These are phyloP conservation scores for Caranx ignobilis DNA, from an alignment of 2,113 vertebrate genomes.

Conservation along the genomic window DNA sequence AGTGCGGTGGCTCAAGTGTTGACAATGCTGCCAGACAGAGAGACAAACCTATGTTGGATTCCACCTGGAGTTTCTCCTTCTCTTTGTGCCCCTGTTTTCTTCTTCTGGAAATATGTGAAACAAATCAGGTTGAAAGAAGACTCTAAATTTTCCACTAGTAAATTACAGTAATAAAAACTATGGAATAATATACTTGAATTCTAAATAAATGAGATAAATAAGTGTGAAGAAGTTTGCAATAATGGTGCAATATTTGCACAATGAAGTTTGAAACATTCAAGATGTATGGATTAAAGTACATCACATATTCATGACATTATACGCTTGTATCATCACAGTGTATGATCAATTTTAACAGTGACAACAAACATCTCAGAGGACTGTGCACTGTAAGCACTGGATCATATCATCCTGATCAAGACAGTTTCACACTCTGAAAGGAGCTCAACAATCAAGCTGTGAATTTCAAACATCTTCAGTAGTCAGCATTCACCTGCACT, in stretches of 20 bases:
- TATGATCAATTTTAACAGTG: too few relatives aligned
- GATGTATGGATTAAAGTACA: not conserved
- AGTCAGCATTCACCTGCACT: slow-evolving; percentile 4
- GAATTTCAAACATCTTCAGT: slow-evolving; percentile 2
- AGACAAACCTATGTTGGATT: not conserved
- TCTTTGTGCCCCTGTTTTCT: not conserved
- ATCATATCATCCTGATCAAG: not conserved
- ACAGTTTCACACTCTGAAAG: not conserved
- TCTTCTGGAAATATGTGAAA: not conserved
- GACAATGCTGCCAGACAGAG: not conserved
- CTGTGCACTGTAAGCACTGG: not conserved
- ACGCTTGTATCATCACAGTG: too few relatives aligned
- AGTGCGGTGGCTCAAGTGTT: not conserved
- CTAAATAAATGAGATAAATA: too few relatives aligned
- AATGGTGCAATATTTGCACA: not conserved
- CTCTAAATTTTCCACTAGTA: not conserved
- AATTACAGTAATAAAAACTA: too few relatives aligned
- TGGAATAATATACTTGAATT: too few relatives aligned
- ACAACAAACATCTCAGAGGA: not conserved
- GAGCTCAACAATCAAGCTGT: not conserved
- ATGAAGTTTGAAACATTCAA: not conserved
- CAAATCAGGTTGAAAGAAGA: not conserved
- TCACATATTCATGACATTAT: not conserved
- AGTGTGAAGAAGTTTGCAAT: not conserved
- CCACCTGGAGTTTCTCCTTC: not conserved